phyloP scores from a whole-genome alignment of 2,888 invertebrate genomes.

The Hedychridium roseum region DNA sequence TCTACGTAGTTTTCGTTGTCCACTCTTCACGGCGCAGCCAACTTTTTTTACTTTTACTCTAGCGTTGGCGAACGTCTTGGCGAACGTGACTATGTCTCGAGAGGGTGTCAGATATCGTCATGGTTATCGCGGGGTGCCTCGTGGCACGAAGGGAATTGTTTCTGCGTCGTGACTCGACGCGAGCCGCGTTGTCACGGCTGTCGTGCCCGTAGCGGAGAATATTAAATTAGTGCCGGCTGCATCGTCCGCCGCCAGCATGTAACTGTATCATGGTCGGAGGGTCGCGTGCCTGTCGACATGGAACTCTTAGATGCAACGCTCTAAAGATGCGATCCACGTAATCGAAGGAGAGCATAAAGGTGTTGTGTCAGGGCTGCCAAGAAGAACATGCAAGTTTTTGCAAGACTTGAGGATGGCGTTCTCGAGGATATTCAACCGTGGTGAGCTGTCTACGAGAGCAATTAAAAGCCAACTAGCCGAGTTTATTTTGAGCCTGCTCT shows the following conservation, averaged over 20 bases:
- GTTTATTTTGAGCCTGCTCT: constrained; percentile 58
- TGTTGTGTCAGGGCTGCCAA: constrained; percentile 1
- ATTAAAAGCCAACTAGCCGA: constrained; percentile 53
- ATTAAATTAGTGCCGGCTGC: constrained; percentile 48
- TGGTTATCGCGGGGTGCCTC: constrained; percentile 28
- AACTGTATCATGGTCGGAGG: too few species aligned
- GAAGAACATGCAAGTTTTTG: constrained; percentile 19
- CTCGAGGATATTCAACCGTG: too few species aligned
- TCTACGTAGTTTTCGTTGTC: too few species aligned
- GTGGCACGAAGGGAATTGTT: constrained; percentile 47
- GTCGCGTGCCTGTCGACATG: too few species aligned
- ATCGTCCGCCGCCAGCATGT: constrained; percentile 3
- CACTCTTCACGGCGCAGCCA: too few species aligned
- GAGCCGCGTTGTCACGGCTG: constrained; percentile 49
- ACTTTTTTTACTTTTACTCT: background rate
- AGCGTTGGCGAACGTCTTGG: too few species aligned
- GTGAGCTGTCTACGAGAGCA: constrained; percentile 56
- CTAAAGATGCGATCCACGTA: too few species aligned
- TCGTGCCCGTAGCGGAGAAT: constrained; percentile 44
- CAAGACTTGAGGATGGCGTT: too few species aligned
- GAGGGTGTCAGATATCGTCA: constrained; percentile 35
- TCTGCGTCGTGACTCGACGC: constrained; percentile 50
- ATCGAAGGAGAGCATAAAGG: background rate
- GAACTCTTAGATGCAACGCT: too few species aligned
- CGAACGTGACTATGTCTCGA: constrained; percentile 17